These are phyloP conservation scores for Candoia aspera DNA, from an alignment of 2,113 vertebrate genomes.

Conservation along the genomic window DNA sequence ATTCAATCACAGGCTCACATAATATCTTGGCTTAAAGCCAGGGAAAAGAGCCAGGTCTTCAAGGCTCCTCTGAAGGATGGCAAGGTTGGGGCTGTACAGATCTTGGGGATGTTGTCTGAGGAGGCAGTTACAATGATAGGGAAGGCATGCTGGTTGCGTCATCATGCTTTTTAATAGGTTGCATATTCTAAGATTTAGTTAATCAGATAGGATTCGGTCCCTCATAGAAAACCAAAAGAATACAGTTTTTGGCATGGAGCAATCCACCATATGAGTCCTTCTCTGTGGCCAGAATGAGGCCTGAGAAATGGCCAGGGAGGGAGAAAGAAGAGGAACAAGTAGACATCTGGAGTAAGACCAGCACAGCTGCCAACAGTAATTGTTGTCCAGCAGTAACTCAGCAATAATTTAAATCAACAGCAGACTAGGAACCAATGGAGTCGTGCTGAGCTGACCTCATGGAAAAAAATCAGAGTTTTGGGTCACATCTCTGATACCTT, in stretches of 20 bases:
- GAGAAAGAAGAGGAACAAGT: neutral
- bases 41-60: too few species aligned
- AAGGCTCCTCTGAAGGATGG: too few species aligned
- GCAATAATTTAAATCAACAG: neutral
- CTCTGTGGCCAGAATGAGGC: neutral
- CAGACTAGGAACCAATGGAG: neutral
- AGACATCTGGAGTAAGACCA: neutral
- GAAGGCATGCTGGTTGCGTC: too few species aligned
- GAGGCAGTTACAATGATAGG: too few species aligned
- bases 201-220: too few species aligned
- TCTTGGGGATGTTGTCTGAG: too few species aligned
- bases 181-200: too few species aligned
- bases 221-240: too few species aligned
- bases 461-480: neutral
- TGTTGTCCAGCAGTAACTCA: neutral
- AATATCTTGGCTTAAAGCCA: too few species aligned
- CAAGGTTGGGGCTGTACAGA: too few species aligned
- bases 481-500: neutral
- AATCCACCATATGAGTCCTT: neutral
- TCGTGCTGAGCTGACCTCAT: neutral
- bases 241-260: neutral
- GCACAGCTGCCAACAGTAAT: neutral
- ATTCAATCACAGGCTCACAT: too few species aligned
- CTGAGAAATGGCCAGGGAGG: neutral
- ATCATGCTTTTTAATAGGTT: too few species aligned